Evolutionary conservation across 2,113 vertebrate species (phyloP), one percentile per base, ranked within the genome.

Genomic region (Miniopterus natalensis): DNA sequence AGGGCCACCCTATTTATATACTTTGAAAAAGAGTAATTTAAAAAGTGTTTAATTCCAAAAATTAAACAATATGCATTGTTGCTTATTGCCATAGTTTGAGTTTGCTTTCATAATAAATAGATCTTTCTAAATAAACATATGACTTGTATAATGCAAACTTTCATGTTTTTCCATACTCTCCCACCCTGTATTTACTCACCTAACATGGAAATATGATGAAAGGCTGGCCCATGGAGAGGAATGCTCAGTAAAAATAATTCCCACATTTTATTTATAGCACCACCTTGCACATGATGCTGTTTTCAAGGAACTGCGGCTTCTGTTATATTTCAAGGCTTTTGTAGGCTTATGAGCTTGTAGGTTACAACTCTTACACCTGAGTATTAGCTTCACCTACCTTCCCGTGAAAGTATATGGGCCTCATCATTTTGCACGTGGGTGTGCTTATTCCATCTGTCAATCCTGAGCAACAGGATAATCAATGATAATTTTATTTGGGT

Each of bases 391-490:
- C 14, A 66, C 0, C 11, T 53, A 75, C 12, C 6, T 51, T 55
- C 36, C 27, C 17, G 21, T 31, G 40, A 63, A 68, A 78, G 8
- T n/a, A 7, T 29, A 4, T 81, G 14, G 25, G 25, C 47, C n/a
- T 75, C 79, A 83, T 63, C 23, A 55, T 57, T 89, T 95, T 94
- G 0, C 25, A 87, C 53, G 17, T 17, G 9, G 8, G 27, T 5
- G 23, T 71, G 29, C 1, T 71, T 66, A 70, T 77, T 81, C 85
- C 66, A 3, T 42, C 23, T 45, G 14, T 88, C 15, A 65, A n/a
- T 92, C 77, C 36, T 80, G 80, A 94, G 25, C 18, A 93, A 53
- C 55, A 57, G 14, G 0, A 70, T 84, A 79, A 63, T 92, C n/a
- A 47, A 75, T 31, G 71, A 42, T 74, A 49, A 81, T 63, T 89